Percentiles rank a stretch among this genome's conserved stretches.
These are phyloP conservation scores for Gallinago undulata DNA, from an alignment of 2,113 vertebrate genomes.

Conservation along the genomic window DNA sequence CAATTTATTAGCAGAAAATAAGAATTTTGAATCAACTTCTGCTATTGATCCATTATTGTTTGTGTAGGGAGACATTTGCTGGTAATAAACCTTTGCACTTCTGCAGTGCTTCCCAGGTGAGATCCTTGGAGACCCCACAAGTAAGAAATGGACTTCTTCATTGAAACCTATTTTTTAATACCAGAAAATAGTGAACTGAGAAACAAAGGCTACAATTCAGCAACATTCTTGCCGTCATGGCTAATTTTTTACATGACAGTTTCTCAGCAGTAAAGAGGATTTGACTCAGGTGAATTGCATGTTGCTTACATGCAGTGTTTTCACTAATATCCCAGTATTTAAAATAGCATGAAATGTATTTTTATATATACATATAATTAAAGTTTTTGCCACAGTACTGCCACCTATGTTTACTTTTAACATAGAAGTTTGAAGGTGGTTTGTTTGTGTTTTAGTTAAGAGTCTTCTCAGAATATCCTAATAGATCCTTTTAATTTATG, in stretches of 20 bases:
- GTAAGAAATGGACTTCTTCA: neutral
- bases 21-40: neutral
- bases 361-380: neutral
- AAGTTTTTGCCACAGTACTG: neutral
- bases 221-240: rapidly evolving
- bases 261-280: neutral
- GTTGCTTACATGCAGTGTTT: neutral
- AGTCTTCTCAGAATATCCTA: neutral
- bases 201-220: neutral
- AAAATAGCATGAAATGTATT: neutral
- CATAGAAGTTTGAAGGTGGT: neutral
- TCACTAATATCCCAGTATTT: neutral
- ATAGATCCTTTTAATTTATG: neutral
- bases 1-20: neutral
- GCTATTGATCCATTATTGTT: neutral
- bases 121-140: neutral
- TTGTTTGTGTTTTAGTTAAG: neutral
- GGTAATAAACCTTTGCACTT: neutral
- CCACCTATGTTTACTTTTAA: neutral
- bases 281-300: neutral
- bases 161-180: neutral
- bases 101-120: neutral
- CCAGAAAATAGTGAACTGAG: neutral
- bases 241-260: neutral
- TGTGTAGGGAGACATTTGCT: neutral